Base-by-base conservation (phyloP, 2,797 vertebrate genomes). In the Sebastes taczanowskii region DNA sequence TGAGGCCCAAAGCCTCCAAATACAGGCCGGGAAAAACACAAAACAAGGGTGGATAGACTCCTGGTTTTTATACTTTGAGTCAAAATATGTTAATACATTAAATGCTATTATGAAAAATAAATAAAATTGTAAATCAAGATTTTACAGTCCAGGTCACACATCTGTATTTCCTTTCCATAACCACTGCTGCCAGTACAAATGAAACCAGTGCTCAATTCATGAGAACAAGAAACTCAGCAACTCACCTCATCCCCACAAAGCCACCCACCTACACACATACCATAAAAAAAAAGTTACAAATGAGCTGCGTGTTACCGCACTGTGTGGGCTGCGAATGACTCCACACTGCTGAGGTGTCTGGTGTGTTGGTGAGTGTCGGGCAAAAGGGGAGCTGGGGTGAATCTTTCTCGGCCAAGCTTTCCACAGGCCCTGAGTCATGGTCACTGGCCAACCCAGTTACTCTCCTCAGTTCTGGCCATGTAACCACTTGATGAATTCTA, bases 321-420 rank as follows among this genome's bases (percentile, higher is more conserved):
- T 78, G 86, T 79, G 89, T 91, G 88, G 89, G 86, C 81, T 78
- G 77, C 30, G 78, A 84, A 79, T 77, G 90, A 91, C 86, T 88
- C 80, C 79, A 80, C 73, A 53, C 83, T 53, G 82, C 86, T 85
- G 89, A 87, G 80, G 88, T 73, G 85, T 88, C 78, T 72, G 69
- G 59, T 52, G 58, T 68, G 71, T 82, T 58, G 68, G 35, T 71
- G 30, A 75, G 56, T 32, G 42, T 71, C 14, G 16, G 59, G 49
- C 72, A 67, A 42, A 49, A 42, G 63, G 61, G 65, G 55, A 53
- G 38, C 20, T 52, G 35, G 53, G 60, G 23, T 35, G 22, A 62
- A n/a, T 58, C 25, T 74, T 38, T 71, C 55, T 79, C 68, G 79
- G 83, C 76, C 80, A 71, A 86, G 53, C 69, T 83, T 90, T 90